A percentile compares a stretch with the other conserved stretches of the same genome.
These are phyloP conservation scores for Acronicta psi DNA, from an alignment of 2,888 invertebrate species.

Conservation along the genomic window DNA sequence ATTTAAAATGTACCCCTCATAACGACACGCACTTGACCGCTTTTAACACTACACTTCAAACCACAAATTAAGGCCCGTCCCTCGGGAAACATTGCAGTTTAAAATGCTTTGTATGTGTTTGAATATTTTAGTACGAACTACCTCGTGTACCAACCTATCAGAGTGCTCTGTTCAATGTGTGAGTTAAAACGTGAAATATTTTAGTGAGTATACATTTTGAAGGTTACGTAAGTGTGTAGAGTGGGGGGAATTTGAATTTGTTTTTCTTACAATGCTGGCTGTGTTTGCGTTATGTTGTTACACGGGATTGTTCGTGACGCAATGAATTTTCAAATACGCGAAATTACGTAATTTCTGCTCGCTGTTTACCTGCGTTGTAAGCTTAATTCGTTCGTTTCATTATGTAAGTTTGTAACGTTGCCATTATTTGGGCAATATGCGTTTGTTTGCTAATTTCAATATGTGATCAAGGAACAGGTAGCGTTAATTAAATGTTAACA, in stretches of 20 bases:
- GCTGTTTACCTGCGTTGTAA: constrained; percentile 26
- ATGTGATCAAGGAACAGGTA: constrained; percentile 28
- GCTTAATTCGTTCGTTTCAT: constrained; percentile 17
- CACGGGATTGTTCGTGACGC: constrained; percentile 24
- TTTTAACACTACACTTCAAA: constrained; percentile 57
- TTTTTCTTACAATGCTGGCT: constrained; percentile 47
- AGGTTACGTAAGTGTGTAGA: constrained; percentile 33
- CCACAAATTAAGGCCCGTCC: constrained; percentile 59
- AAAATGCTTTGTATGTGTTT: constrained; percentile 57
- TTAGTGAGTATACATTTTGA: constrained; percentile 33
- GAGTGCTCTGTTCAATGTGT: constrained; percentile 43
- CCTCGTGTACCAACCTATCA: constrained; percentile 53
- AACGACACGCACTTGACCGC: constrained; percentile 56
- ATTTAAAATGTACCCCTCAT: constrained; percentile 40
- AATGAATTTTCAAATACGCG: constrained; percentile 37
- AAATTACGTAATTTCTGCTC: constrained; percentile 27
- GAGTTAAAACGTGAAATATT: constrained; percentile 40
- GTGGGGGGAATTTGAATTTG: constrained; percentile 37
- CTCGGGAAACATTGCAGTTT: constrained; percentile 54
- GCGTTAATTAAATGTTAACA: constrained; percentile 21
- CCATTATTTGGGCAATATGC: constrained; percentile 13
- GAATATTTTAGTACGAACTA: constrained; percentile 62
- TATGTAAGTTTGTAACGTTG: constrained; percentile 24
- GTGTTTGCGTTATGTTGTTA: constrained; percentile 30
- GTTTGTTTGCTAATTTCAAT: constrained; percentile 35